Conservation (phyloP, 2,797 vertebrate genomes). For the Crocidura indochinensis region DNA sequence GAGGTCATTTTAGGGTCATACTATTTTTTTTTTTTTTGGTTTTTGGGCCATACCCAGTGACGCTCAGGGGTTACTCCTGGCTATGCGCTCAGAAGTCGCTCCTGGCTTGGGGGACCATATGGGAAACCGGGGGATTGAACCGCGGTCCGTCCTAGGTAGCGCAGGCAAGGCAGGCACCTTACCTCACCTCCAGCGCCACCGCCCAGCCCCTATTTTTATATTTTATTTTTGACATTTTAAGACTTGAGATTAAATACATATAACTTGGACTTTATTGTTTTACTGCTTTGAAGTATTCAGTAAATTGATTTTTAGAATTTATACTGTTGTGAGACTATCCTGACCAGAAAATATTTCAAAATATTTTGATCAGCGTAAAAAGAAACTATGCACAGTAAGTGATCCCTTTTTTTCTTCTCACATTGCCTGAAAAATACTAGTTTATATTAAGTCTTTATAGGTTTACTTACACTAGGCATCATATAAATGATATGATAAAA, state of each 20-base stretch:
- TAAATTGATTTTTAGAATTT: neutral
- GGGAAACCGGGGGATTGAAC: no score
- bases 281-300: neutral
- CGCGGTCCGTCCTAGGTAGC: no score
- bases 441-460: neutral
- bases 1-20: neutral
- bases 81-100: no score
- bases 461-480: constrained; percentile 21
- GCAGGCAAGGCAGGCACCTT: no score
- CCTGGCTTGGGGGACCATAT: no score
- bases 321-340: neutral
- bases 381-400: neutral
- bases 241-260: constrained; percentile 23
- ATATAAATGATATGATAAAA: neutral
- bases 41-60: no score
- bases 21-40: neutral
- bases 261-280: constrained; percentile 15
- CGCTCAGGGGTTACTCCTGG: no score
- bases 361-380: constrained; percentile 15
- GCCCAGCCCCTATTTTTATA: no score
- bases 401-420: neutral
- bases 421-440: neutral
- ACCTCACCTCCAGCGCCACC: no score
- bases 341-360: neutral
- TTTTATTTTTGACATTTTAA: constrained; percentile 21